Evolutionary conservation across 2,113 vertebrate genomes (phyloP).

Genomic region (Urocynchramus pylzowi): DNA sequence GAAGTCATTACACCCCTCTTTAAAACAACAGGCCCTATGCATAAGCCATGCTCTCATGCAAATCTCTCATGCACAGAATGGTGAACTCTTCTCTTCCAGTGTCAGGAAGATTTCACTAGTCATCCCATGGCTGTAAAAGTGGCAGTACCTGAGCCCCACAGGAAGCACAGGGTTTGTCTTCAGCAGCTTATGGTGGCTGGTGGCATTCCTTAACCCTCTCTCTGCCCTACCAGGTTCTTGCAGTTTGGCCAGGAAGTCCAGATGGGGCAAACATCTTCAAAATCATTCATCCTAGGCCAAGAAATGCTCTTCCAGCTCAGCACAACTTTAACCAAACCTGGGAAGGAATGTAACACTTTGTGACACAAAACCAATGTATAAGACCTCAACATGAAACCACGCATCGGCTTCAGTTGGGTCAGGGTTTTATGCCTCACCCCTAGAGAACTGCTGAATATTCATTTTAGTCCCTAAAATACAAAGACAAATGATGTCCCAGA

Average conservation of each 20-base stretch:
- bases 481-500: background rate
- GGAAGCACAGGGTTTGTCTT: background rate
- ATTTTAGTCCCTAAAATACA: background rate
- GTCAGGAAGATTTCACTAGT: background rate
- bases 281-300: background rate
- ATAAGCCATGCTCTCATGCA: slow-evolving; percentile 41
- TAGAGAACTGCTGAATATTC: background rate
- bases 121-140: background rate
- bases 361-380: background rate
- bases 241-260: background rate
- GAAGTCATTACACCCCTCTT: slow-evolving; percentile 50
- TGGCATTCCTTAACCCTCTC: background rate
- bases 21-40: slow-evolving; percentile 38
- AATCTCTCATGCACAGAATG: background rate
- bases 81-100: background rate
- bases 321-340: background rate
- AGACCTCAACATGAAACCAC: background rate
- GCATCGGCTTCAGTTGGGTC: background rate
- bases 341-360: background rate
- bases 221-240: background rate
- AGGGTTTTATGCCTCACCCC: background rate
- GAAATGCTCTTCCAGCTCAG: background rate
- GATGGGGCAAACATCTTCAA: background rate
- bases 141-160: background rate
- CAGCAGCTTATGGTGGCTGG: background rate